Evolutionary conservation across 2,888 invertebrate genomes (phyloP).

Genomic region (Thelaira solivaga): DNA sequence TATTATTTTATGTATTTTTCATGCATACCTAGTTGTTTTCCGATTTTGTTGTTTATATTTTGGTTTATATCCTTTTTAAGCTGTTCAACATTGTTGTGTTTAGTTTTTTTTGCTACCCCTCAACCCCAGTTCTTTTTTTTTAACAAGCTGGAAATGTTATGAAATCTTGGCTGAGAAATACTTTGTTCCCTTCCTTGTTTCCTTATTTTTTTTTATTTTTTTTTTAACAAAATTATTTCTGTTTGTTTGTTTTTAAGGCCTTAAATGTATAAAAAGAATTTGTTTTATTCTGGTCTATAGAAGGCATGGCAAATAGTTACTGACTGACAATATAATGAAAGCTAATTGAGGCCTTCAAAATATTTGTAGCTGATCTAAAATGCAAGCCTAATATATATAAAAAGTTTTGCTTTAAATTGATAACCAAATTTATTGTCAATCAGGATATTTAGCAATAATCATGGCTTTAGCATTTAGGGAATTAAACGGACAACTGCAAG

Average conservation of each 20-base stretch:
- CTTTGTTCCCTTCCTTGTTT: background rate
- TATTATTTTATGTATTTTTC: background rate
- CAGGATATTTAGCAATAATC: too few relatives aligned
- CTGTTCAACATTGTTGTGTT: slow-evolving; percentile 43
- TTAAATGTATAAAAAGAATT: slow-evolving; percentile 23
- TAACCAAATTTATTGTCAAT: background rate
- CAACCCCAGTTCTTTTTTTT: too few relatives aligned
- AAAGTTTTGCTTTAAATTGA: background rate
- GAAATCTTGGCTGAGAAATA: background rate
- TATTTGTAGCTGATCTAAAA: too few relatives aligned
- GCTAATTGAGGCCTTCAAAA: background rate
- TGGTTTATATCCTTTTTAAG: slow-evolving; percentile 52
- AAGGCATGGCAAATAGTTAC: background rate
- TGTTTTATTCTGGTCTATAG: background rate
- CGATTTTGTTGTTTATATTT: slow-evolving; percentile 5
- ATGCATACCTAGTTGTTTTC: background rate
- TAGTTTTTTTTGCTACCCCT: slow-evolving; percentile 22
- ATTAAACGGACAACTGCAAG: too few relatives aligned
- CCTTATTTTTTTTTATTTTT: background rate
- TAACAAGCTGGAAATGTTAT: slow-evolving; percentile 12
- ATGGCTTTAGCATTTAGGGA: too few relatives aligned
- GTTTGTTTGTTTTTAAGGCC: slow-evolving; percentile 23
- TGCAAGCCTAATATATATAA: background rate
- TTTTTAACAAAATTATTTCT: background rate
- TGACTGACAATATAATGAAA: background rate